phyloP scores from a whole-genome alignment of 2,888 invertebrate genomes.

The Synergus itoensis region DNA sequence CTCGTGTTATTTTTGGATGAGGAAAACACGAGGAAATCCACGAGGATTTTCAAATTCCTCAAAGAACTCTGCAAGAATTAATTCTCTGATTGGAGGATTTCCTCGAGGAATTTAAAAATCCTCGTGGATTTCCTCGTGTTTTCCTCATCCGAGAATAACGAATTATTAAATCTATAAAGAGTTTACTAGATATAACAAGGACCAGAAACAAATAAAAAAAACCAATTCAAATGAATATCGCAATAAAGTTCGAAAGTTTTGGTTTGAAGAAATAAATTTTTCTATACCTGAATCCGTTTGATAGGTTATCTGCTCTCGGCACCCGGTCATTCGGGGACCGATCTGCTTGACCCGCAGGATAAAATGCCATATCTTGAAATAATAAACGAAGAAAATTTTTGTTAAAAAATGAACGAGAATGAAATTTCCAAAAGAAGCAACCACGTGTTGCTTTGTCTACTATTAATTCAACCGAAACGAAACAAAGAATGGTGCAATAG shows the following conservation, averaged over 20 bases:
- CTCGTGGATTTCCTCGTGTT: too few species aligned
- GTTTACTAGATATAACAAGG: neutral
- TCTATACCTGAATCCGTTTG: constrained; percentile 9
- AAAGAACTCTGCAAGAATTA: too few species aligned
- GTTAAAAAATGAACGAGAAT: neutral
- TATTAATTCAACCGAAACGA: neutral
- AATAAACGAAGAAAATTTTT: neutral
- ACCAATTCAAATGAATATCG: neutral
- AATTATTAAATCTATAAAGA: neutral
- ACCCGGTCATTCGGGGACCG: neutral
- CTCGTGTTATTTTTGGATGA: too few species aligned
- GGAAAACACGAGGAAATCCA: too few species aligned
- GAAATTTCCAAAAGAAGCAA: neutral
- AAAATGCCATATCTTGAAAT: constrained; percentile 10
- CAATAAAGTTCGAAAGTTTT: neutral
- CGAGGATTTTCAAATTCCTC: too few species aligned
- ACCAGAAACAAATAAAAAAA: neutral
- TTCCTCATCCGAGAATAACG: too few species aligned
- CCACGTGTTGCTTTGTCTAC: constrained; percentile 1
- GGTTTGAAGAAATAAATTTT: neutral
- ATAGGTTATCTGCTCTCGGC: neutral
- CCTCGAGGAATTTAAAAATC: too few species aligned
- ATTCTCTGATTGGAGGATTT: too few species aligned
- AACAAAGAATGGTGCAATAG: neutral
- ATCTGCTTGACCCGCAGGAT: neutral